Evolutionary conservation across 2,797 vertebrate species (phyloP).

Genomic region (Harpagifer antarcticus): DNA sequence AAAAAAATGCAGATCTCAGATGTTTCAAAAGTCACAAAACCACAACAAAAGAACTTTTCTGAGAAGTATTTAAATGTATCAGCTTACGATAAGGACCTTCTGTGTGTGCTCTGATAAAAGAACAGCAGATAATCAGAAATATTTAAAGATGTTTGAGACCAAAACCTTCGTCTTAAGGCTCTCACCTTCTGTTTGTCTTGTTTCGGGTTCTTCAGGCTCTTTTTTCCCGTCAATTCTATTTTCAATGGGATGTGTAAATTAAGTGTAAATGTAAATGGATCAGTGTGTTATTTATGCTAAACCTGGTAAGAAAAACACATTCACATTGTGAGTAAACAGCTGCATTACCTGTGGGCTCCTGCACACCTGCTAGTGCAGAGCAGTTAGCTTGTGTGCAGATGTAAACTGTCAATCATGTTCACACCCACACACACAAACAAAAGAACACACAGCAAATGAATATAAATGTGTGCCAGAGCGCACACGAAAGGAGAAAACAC

Average conservation of each 20-base stretch:
- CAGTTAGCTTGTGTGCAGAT: constrained; percentile 74
- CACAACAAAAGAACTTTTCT: constrained; percentile 83
- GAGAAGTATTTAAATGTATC: constrained; percentile 76
- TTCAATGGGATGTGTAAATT: constrained; percentile 64
- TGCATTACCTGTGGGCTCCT: constrained; percentile 79
- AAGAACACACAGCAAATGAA: constrained; percentile 23
- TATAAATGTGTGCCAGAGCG: constrained; percentile 32
- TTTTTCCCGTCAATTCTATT: constrained; percentile 40
- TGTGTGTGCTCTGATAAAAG: constrained; percentile 29
- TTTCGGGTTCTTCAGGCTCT: constrained; percentile 3
- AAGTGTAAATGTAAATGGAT: constrained; percentile 67
- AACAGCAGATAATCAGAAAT: constrained; percentile 11
- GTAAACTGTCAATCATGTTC: constrained; percentile 77
- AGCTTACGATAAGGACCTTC: constrained; percentile 76
- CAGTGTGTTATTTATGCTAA: constrained; percentile 70
- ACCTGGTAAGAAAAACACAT: constrained; percentile 56
- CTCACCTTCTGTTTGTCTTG: neutral
- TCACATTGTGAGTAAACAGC: constrained; percentile 70
- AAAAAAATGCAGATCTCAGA: constrained; percentile 63
- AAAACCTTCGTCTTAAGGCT: neutral
- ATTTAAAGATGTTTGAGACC: constrained; percentile 1
- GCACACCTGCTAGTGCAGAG: constrained; percentile 77
- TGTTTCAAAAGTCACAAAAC: constrained; percentile 79
- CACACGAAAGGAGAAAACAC: constrained; percentile 11
- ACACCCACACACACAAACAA: constrained; percentile 12